phyloP scores from a whole-genome alignment of 2,797 vertebrate species.

The Loriculus beryllinus region DNA sequence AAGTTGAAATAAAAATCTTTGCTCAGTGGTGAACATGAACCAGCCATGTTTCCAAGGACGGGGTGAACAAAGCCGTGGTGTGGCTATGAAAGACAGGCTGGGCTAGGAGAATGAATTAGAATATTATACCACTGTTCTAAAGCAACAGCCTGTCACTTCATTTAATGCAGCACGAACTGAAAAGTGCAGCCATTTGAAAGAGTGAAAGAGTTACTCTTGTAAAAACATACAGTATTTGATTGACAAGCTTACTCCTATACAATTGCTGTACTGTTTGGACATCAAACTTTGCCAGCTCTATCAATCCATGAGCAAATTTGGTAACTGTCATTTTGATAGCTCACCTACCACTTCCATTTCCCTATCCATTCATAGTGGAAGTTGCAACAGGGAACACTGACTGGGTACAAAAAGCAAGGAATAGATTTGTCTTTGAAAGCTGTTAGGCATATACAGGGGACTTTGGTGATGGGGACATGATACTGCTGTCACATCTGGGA shows the following conservation, averaged over 20 bases:
- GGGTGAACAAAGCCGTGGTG: background rate
- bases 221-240: background rate
- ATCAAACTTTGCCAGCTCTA: background rate
- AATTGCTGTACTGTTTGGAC: background rate
- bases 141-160: background rate
- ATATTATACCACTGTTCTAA: background rate
- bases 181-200: background rate
- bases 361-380: background rate
- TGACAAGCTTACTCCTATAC: background rate
- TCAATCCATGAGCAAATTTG: background rate
- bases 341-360: background rate
- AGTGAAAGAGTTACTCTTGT: background rate
- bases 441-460: fast-evolving
- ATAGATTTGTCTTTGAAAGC: background rate
- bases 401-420: background rate
- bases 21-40: background rate
- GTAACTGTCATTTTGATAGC: background rate
- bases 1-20: background rate
- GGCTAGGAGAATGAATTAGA: background rate
- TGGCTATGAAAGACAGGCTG: background rate
- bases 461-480: background rate
- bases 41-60: background rate
- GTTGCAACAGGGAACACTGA: fast-evolving
- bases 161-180: background rate
- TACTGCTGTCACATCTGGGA: background rate